Percentiles rank a stretch among this genome's conserved stretches.
Evolutionary conservation across 2,113 vertebrate genomes (phyloP).

Genomic region (Meleagris gallopavo): DNA sequence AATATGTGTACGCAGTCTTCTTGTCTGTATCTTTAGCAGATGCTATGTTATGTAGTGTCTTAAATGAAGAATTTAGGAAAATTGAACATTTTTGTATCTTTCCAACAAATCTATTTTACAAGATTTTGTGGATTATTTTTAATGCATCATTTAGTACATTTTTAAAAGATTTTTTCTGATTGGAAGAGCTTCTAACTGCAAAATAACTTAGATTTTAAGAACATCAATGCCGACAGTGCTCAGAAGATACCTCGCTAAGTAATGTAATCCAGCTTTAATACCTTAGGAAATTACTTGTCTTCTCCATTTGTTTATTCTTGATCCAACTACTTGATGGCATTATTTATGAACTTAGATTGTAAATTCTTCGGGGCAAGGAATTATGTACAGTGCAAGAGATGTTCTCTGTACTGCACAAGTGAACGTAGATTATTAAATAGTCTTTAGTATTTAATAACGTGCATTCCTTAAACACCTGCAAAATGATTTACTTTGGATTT

Average conservation of each 20-base stretch:
- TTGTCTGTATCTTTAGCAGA: not conserved
- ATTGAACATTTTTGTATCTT: not conserved
- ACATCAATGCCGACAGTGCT: conserved; percentile 4
- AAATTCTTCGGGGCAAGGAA: conserved; percentile 44
- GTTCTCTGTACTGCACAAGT: not conserved
- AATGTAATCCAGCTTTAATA: conserved; percentile 5
- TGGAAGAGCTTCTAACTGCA: conserved; percentile 21
- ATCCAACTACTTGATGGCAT: not conserved
- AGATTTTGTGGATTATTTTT: conserved; percentile 1
- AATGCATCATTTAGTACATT: not conserved
- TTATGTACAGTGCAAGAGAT: not conserved
- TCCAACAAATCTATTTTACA: not conserved
- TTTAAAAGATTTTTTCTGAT: not conserved
- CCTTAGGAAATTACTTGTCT: not conserved
- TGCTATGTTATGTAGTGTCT: not conserved
- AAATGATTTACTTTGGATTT: not conserved
- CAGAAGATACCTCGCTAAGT: conserved; percentile 40
- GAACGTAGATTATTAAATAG: conserved; percentile 1
- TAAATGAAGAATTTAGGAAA: not conserved
- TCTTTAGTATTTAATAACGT: not conserved
- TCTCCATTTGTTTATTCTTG: not conserved
- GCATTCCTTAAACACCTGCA: not conserved
- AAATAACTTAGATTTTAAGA: conserved; percentile 32
- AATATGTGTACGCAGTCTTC: conserved; percentile 7
- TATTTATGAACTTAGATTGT: conserved; percentile 42